A percentile compares a stretch with the other conserved stretches of the same genome.
These are phyloP conservation scores for Tetragonula clypearis DNA, from an alignment of 1,140 invertebrate species.

Conservation along the genomic window DNA sequence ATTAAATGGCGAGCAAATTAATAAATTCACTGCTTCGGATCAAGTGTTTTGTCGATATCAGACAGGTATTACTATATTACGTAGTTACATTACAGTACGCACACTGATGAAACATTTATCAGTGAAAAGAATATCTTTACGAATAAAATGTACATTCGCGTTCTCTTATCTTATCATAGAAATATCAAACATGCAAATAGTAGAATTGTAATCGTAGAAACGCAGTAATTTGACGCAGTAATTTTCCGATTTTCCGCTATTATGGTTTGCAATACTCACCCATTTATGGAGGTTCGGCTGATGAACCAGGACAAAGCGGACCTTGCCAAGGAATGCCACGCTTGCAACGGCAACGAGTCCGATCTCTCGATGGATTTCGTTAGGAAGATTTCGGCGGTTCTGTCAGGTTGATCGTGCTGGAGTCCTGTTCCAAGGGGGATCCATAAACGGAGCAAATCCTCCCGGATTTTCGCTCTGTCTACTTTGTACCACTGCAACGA, in stretches of 20 bases:
- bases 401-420: slow-evolving; percentile 81
- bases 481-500: slow-evolving; percentile 83
- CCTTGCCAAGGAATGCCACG: slow-evolving; percentile 85
- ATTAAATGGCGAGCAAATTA: no score
- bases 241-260: not conserved
- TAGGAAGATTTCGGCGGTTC: slow-evolving; percentile 85
- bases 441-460: slow-evolving; percentile 81
- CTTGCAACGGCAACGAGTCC: slow-evolving; percentile 85
- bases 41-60: no score
- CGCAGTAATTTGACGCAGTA: not conserved
- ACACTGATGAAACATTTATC: no score
- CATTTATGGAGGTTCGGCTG: slow-evolving; percentile 88
- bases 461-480: slow-evolving; percentile 76
- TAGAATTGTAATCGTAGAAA: not conserved
- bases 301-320: slow-evolving; percentile 86
- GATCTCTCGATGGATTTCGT: slow-evolving; percentile 84
- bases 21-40: no score
- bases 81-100: no score
- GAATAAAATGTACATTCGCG: no score
- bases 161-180: no score
- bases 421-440: slow-evolving; percentile 79
- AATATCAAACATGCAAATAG: not conserved
- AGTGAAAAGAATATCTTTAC: not conserved
- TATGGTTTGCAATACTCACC: slow-evolving; percentile 81
- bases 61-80: no score